Conservation (phyloP, 2,888 invertebrate species). For the Macroteleia sp. region DNA sequence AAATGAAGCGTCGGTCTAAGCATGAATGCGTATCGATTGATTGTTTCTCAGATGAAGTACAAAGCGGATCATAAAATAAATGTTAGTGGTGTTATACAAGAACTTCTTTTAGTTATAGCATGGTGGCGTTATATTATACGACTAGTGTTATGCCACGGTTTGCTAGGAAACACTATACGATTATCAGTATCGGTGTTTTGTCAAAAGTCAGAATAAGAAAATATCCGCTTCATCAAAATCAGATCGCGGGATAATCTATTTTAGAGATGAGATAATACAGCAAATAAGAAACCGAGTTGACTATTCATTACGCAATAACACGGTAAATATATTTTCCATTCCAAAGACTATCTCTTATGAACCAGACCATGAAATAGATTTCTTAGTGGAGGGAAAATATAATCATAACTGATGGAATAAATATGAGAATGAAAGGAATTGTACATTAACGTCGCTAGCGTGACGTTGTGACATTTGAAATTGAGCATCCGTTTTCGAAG, state of each 20-base stretch:
- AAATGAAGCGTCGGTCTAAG: slow-evolving; percentile 14
- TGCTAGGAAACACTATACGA: too few relatives aligned
- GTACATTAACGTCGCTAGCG: slow-evolving; percentile 6
- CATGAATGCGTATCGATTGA: slow-evolving; percentile 31
- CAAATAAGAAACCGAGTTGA: slow-evolving; percentile 44
- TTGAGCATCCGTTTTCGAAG: too few relatives aligned
- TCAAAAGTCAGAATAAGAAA: slow-evolving; percentile 41
- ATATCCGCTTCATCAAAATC: slow-evolving; percentile 9
- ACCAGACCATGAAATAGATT: slow-evolving; percentile 62
- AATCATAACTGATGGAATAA: slow-evolving; percentile 47
- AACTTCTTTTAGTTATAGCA: slow-evolving; percentile 35
- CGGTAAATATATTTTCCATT: slow-evolving; percentile 61
- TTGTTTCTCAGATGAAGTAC: slow-evolving; percentile 20
- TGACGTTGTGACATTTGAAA: neutral
- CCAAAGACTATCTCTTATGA: slow-evolving; percentile 38
- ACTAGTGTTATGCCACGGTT: too few relatives aligned
- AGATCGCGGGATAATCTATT: slow-evolving; percentile 34
- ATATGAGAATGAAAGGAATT: slow-evolving; percentile 38
- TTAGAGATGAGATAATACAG: slow-evolving; percentile 32
- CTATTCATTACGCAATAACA: slow-evolving; percentile 51
- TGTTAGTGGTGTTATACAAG: slow-evolving; percentile 37
- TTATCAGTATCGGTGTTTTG: too few relatives aligned
- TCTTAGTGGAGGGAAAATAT: slow-evolving; percentile 31
- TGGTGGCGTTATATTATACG: slow-evolving; percentile 28
- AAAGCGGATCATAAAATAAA: slow-evolving; percentile 34